These are phyloP conservation scores for Plestiodon gilberti DNA, from an alignment of 2,113 vertebrate genomes.

Conservation along the genomic window DNA sequence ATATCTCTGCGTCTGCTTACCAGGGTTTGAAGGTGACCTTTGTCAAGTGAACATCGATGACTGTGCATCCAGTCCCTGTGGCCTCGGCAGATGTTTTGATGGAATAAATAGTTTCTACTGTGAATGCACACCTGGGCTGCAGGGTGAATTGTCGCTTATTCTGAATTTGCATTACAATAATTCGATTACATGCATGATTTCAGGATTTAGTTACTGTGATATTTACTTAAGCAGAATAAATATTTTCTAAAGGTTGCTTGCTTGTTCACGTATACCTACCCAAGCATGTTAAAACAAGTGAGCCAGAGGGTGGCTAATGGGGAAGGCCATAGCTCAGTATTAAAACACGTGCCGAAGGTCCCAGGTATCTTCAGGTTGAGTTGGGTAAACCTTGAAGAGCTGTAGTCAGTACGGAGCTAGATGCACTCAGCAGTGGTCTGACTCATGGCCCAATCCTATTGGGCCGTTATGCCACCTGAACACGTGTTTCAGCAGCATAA, in stretches of 20 bases:
- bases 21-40: slow-evolving; percentile 79
- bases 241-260: background rate
- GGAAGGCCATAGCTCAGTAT: background rate
- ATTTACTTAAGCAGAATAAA: slow-evolving; percentile 3
- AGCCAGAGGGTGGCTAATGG: background rate
- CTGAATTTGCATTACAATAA: slow-evolving; percentile 2
- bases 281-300: background rate
- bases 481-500: no score
- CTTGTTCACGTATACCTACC: background rate
- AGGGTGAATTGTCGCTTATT: slow-evolving; percentile 74
- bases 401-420: no score
- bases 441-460: no score
- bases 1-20: slow-evolving; percentile 81
- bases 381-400: no score
- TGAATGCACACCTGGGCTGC: slow-evolving; percentile 81
- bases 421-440: no score
- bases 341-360: background rate
- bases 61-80: slow-evolving; percentile 85
- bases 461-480: no score
- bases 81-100: slow-evolving; percentile 81
- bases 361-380: no score
- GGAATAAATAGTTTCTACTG: slow-evolving; percentile 82
- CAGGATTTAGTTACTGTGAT: background rate
- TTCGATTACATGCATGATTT: slow-evolving; percentile 12
- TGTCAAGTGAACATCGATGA: slow-evolving; percentile 82